Conservation (phyloP, 1,140 invertebrate genomes). For the Bombus terrestris region DNA sequence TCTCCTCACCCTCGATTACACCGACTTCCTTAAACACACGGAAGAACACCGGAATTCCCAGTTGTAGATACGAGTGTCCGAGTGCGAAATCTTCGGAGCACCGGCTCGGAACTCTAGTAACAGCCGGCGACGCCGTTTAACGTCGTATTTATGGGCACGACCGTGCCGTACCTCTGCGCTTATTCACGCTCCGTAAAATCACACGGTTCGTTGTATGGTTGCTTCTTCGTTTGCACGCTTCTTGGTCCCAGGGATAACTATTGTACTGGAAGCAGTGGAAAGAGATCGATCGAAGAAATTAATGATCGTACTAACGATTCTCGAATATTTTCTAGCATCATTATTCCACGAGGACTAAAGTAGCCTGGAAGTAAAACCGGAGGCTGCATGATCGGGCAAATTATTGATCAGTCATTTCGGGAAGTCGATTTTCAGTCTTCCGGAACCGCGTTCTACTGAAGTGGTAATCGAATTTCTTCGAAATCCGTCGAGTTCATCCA, state of each 20-base stretch:
- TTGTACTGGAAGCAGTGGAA: neutral
- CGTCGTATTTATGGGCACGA: conserved; percentile 62
- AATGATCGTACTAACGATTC: conserved; percentile 19
- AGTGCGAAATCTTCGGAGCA: conserved; percentile 57
- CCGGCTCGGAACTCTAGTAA: conserved; percentile 55
- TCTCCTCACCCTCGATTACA: neutral
- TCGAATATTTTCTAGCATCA: conserved; percentile 4
- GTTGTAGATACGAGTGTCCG: conserved; percentile 33
- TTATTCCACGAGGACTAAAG: neutral
- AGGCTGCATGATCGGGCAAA: neutral
- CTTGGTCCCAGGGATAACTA: conserved; percentile 6
- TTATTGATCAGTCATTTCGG: no score
- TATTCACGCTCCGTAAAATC: conserved; percentile 64
- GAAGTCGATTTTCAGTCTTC: no score
- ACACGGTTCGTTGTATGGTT: conserved; percentile 39
- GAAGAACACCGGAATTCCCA: neutral
- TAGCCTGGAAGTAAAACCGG: no score
- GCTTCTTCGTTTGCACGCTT: conserved; percentile 24
- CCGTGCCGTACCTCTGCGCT: conserved; percentile 46
- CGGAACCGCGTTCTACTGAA: no score
- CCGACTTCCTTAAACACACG: neutral
- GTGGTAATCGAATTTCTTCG: no score
- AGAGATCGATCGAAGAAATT: conserved; percentile 4
- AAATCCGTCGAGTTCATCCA: no score
- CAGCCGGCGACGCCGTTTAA: conserved; percentile 57